These are phyloP conservation scores for Hydrozoanthus tunicans DNA, from an alignment of 64 coral and sea anemone genomes.

Conservation along the genomic window DNA sequence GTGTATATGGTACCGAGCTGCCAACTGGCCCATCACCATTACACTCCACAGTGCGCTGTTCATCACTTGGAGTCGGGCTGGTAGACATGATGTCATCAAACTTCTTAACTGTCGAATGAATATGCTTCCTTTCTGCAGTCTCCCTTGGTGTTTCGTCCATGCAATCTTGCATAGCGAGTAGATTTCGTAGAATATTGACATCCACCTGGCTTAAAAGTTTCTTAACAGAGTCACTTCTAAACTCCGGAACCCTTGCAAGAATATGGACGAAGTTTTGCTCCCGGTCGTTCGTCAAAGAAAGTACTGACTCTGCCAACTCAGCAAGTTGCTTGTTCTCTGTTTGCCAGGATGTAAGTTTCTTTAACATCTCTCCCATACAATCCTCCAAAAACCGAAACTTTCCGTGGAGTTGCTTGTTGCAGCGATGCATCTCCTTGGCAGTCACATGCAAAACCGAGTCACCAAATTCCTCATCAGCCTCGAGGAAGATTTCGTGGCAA, in stretches of 20 bases:
- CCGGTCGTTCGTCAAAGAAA: conserved; percentile 28
- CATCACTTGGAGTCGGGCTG: neutral
- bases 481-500: neutral
- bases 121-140: conserved; percentile 42
- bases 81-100: neutral
- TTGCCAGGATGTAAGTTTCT: conserved; percentile 45
- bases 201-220: conserved; percentile 18
- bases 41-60: neutral
- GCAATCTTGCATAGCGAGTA: conserved; percentile 36
- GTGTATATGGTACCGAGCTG: neutral
- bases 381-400: conserved; percentile 35
- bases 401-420: neutral
- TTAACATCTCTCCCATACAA: conserved; percentile 20
- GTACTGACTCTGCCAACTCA: neutral
- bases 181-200: neutral
- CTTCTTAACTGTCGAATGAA: neutral
- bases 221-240: neutral
- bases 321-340: neutral
- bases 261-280: conserved; percentile 48
- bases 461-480: conserved; percentile 21
- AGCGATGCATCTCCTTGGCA: conserved; percentile 29
- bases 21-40: neutral
- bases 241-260: conserved; percentile 26
- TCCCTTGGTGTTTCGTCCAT: conserved; percentile 42
- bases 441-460: conserved; percentile 47